Base-by-base conservation (phyloP, 92 coral and sea anemone species). In the Galaxea fascicularis region DNA sequence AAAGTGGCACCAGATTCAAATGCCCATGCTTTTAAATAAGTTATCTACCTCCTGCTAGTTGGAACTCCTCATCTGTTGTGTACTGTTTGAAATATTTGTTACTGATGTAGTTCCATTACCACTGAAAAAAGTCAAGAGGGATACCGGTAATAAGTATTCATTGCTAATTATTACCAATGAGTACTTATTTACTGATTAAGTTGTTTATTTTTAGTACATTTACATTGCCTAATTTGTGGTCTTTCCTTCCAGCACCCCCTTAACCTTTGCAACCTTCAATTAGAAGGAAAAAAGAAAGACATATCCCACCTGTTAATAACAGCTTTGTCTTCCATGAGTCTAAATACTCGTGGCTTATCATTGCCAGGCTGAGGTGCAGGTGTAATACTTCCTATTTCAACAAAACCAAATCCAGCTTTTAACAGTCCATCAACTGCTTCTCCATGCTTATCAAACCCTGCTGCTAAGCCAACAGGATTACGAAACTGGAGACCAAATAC, bases 391-490 rank as follows among this genome's bases (percentile, higher is more conserved):
- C 99, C 99, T 28, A 97, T 86, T 78, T 97, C 99, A 12, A 97
- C 98, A 88, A 97, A 97, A 30, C 99, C 99, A 94, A 97, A 97
- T 22, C 99, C 99, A 60, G 88, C 84, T 84, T 94, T 94, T 26
- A 93, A 74, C 76, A 97, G 79, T 47, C 98, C 97, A 56, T 90
- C 91, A 4, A 97, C 93, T 56, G 97, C 95, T 70, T 92, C 95
- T 3, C 96, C 99, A 76, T 97, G 98, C 65, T 97, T 97, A 77
- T 97, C 99, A 93, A 97, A 97, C 27, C 99, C 99, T 30, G 99
- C 99, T 7, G 99, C 99, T 20, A 97, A 85, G 5, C 99, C 99
- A 45, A 97, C 89, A 20, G 99, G 98, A 77, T 93, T 97, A 76
- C 94, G 85, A 84, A 97, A 97, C 74, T 86, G 90, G 20, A 90